A percentile compares a stretch with the other conserved stretches of the same genome.
Conservation (phyloP, 2,113 vertebrate species). For the Taurulus bubalis region DNA sequence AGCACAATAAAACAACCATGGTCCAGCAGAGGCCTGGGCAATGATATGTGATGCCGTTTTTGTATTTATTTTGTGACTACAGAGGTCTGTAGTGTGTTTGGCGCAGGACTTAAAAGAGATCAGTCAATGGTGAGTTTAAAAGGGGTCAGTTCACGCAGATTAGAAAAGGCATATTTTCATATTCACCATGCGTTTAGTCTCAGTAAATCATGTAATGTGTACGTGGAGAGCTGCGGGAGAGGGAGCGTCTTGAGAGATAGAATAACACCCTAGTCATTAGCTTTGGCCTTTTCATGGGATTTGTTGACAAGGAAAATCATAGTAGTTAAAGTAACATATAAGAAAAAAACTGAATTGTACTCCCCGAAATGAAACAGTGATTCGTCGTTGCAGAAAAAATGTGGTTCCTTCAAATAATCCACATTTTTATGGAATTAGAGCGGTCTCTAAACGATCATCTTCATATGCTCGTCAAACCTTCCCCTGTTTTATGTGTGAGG, state of each 20-base stretch:
- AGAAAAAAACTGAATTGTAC: neutral
- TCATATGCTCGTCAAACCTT: neutral
- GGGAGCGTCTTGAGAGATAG: neutral
- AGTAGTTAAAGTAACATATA: neutral
- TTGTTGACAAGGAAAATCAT: neutral
- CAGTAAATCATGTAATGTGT: neutral
- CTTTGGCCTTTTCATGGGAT: neutral
- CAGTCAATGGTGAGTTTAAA: neutral
- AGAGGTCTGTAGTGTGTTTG: neutral
- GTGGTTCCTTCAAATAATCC: neutral
- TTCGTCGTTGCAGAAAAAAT: neutral
- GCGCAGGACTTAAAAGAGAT: neutral
- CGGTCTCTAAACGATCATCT: neutral
- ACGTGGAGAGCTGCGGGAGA: neutral
- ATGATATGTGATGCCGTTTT: slow-evolving; percentile 4
- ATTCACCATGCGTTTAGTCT: neutral
- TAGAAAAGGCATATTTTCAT: neutral
- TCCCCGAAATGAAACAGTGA: neutral
- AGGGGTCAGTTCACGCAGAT: neutral
- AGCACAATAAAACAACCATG: slow-evolving; percentile 30
- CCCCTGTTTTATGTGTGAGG: neutral
- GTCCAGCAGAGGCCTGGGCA: neutral
- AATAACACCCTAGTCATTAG: neutral
- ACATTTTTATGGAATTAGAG: neutral
- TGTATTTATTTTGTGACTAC: slow-evolving; percentile 8